Conservation (phyloP, 2,797 vertebrate genomes). For the Paguma larvata region DNA sequence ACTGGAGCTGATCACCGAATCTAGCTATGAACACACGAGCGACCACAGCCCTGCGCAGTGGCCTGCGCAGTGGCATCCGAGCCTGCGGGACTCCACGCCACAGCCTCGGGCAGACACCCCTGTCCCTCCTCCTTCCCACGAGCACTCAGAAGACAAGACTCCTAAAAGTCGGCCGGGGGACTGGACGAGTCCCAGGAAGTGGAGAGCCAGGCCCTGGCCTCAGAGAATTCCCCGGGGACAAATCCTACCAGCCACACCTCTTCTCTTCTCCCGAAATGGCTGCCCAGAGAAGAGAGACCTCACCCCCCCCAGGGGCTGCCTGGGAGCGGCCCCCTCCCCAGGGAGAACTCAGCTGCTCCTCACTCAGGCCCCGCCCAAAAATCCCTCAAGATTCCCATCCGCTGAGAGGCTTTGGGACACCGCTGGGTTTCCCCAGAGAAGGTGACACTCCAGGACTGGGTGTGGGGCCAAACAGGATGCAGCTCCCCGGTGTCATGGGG, state of each 20-base stretch:
- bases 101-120: neutral
- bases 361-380: neutral
- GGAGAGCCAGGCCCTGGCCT: neutral
- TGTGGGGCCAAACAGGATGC: neutral
- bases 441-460: neutral
- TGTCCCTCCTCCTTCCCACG: neutral
- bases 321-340: neutral
- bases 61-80: too few species aligned
- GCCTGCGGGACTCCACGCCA: neutral
- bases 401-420: neutral
- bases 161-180: neutral
- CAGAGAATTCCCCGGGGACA: neutral
- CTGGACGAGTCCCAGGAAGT: neutral
- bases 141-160: neutral
- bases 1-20: neutral
- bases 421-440: neutral
- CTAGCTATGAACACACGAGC: neutral
- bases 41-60: neutral
- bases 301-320: fast-evolving
- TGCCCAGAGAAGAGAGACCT: neutral
- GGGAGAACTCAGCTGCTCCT: neutral
- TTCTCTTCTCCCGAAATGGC: neutral
- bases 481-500: neutral
- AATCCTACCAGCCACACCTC: neutral
- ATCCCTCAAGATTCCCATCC: too few species aligned